Conservation (phyloP, 2,797 vertebrate genomes). For the Tympanoctomys barrerae region DNA sequence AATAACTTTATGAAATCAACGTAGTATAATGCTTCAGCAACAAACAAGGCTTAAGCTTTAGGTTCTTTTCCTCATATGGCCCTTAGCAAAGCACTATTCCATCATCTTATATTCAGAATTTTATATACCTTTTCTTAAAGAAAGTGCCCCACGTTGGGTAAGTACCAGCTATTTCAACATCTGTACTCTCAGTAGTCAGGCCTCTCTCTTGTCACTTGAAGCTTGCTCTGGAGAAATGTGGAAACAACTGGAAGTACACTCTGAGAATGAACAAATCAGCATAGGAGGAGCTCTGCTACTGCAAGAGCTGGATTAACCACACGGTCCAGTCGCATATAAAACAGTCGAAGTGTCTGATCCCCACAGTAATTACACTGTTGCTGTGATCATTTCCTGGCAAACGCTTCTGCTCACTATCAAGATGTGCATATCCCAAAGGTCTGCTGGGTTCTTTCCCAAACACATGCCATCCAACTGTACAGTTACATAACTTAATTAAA, state of each 20-base stretch:
- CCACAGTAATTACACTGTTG: not conserved
- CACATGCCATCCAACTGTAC: not conserved
- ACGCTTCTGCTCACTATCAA: not conserved
- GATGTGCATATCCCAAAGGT: not conserved
- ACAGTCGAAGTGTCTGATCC: not conserved
- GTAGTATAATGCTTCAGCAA: not conserved
- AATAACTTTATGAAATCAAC: not conserved
- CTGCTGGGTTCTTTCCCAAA: not conserved
- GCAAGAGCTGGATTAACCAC: not conserved
- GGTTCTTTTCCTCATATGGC: not conserved
- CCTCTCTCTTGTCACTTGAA: not conserved
- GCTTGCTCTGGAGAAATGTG: not conserved
- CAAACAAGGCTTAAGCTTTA: not conserved
- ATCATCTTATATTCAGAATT: slow-evolving; percentile 3
- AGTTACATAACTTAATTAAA: not conserved
- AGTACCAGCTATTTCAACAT: not conserved
- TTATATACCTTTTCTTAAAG: not conserved
- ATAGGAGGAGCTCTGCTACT: not conserved
- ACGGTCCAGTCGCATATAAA: not conserved
- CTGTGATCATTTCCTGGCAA: not conserved
- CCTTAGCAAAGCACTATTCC: not conserved
- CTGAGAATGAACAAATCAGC: not conserved
- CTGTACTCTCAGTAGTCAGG: not conserved
- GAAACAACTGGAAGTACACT: not conserved
- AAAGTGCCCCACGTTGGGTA: not conserved